Base-by-base conservation (phyloP, 2,888 invertebrate genomes). In the Scrobipalpa atriplicella region DNA sequence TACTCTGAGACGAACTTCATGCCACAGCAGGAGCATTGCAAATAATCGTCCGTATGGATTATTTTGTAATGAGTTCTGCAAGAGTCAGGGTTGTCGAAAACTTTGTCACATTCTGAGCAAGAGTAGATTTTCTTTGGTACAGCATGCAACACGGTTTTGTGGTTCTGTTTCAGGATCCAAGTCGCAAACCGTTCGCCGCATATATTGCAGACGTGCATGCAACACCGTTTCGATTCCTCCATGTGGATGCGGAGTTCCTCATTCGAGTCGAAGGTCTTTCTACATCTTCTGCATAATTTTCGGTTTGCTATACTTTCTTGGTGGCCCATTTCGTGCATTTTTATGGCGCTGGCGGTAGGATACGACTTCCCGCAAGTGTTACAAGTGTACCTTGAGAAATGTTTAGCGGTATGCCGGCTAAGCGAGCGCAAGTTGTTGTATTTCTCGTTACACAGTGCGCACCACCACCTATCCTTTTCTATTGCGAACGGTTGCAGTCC, bases 1-100 rank as follows among this genome's bases (percentile, higher is more conserved):
- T 81, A 79, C 67, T 84, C 84, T 2, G 78, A 75, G 68, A 79
- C 81, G 66, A 84, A 88, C 64, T 78, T 78, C 6, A 78, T 78
- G 1, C 78, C 74, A 68, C 74, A 74, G 43, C 68, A 69, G 0
- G 67, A 47, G 56, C 75, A 75, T 36, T 66, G 21, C n/a, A 64
- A 67, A 21, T 70, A 71, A 8, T 75, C 60, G 9, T 67, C 68
- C 0, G 74, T 73, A 61, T 80, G 80, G 8, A 66, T 43, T 8
- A 73, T 66, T 38, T 72, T 74, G 51, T 77, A 78, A 65, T 80
- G 80, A 1, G 67, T 67, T 9, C 72, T 68, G 38, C 72, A 77
- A 61, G 69, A 70, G 11, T 65, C 68, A 29, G 73, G 72, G n/a
- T 71, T 71, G 0, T 66, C 61, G 51, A 81, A 79, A 6, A 75